phyloP scores from a whole-genome alignment of 2,797 vertebrate genomes.

The Poliocrania exsul region DNA sequence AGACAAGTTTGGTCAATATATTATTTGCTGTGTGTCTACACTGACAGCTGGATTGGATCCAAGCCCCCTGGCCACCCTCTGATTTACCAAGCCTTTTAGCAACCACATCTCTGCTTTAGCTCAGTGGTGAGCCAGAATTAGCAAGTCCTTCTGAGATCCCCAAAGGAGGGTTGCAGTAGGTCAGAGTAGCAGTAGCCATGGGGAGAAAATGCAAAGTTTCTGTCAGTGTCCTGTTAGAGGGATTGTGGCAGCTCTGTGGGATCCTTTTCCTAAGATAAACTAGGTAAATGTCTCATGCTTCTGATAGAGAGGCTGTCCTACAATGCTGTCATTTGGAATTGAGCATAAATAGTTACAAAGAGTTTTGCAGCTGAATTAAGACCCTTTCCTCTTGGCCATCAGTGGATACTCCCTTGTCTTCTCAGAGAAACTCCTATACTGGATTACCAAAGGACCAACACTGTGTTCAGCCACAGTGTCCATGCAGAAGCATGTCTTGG shows the following conservation, averaged over 20 bases:
- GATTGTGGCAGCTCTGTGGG: background rate
- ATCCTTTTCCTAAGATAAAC: background rate
- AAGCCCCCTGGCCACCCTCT: background rate
- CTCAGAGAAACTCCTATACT: background rate
- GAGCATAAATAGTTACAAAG: background rate
- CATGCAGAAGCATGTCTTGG: background rate
- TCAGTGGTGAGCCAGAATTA: background rate
- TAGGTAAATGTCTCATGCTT: background rate
- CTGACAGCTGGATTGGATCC: conserved; percentile 1
- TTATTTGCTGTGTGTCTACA: background rate
- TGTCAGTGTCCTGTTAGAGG: conserved; percentile 4
- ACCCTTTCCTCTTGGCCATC: background rate
- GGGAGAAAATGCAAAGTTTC: background rate
- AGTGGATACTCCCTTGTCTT: background rate
- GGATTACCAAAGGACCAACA: background rate
- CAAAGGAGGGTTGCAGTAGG: background rate
- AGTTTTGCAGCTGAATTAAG: background rate
- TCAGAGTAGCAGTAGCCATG: background rate
- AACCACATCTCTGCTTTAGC: background rate
- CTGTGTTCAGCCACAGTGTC: background rate
- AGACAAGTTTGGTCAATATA: background rate
- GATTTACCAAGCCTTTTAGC: background rate
- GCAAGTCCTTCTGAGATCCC: background rate
- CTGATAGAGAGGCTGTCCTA: background rate
- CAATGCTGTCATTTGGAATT: background rate